phyloP scores from a whole-genome alignment of 2,797 vertebrate species.

The Argya squamiceps region DNA sequence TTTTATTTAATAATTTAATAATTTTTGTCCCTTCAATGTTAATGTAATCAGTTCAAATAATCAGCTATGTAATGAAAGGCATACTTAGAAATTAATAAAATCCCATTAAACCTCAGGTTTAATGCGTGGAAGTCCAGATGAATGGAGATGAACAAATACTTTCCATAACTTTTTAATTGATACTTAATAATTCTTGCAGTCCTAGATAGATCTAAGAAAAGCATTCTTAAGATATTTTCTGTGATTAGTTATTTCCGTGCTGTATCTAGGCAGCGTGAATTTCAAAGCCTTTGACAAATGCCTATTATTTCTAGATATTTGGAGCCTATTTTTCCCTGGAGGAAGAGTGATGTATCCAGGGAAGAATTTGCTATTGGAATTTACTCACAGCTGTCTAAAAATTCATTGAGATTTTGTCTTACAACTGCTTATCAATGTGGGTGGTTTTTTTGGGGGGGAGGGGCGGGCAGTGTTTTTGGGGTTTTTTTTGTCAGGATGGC shows the following conservation, averaged over 20 bases:
- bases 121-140: not conserved
- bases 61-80: not conserved
- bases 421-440: not conserved
- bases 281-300: conserved; percentile 1
- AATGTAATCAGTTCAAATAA: not conserved
- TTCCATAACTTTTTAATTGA: not conserved
- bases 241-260: not conserved
- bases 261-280: not conserved
- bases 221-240: not conserved
- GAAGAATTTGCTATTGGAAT: not conserved
- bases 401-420: not conserved
- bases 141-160: not conserved
- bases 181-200: not conserved
- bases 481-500: not conserved
- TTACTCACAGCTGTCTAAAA: not conserved
- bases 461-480: not conserved
- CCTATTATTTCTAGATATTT: not conserved
- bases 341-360: not conserved
- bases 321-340: not conserved
- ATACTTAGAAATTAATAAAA: not conserved
- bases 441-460: too few species aligned
- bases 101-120: not conserved
- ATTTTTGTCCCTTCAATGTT: not conserved
- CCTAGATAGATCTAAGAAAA: not conserved
- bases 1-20: not conserved